Evolutionary conservation across 2,888 invertebrate genomes (phyloP).

Genomic region (Drosophila tripunctata): DNA sequence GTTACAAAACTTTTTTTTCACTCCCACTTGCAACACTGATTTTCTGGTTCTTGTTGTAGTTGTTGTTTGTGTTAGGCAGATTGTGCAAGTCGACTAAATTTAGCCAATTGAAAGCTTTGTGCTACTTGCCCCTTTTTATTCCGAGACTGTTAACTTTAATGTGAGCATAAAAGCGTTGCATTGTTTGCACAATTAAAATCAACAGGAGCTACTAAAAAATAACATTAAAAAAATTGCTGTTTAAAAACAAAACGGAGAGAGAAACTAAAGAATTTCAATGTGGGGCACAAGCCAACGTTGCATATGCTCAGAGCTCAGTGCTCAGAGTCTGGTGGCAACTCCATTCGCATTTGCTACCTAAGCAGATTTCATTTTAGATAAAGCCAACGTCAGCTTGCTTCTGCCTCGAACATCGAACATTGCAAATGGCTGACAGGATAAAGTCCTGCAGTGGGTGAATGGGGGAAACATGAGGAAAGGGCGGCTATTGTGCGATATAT

Average conservation of each 20-base stretch:
- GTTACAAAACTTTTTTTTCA: constrained; percentile 68
- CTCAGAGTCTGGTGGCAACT: constrained; percentile 3
- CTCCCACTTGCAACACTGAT: constrained; percentile 34
- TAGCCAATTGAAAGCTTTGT: constrained; percentile 59
- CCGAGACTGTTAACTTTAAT: constrained; percentile 60
- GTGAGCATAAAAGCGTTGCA: constrained; percentile 58
- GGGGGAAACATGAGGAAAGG: neutral
- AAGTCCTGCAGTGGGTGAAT: constrained; percentile 9
- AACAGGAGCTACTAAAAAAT: constrained; percentile 30
- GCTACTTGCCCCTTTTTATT: constrained; percentile 42
- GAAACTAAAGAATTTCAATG: constrained; percentile 51
- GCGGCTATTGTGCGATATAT: constrained; percentile 28
- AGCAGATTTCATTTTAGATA: constrained; percentile 77
- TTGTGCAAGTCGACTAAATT: constrained; percentile 66
- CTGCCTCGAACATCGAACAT: constrained; percentile 56
- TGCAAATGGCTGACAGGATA: constrained; percentile 55
- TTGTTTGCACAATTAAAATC: constrained; percentile 66
- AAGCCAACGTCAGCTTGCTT: constrained; percentile 66
- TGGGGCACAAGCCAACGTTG: constrained; percentile 35
- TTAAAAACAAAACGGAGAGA: neutral
- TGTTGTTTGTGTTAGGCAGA: constrained; percentile 13
- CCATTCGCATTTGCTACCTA: constrained; percentile 52
- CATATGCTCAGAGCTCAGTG: constrained; percentile 32
- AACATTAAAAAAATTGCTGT: constrained; percentile 32
- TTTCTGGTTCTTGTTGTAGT: constrained; percentile 11